Percentiles rank a stretch among this genome's conserved stretches.
These are phyloP conservation scores for Dolichotis patagonum DNA, from an alignment of 2,113 vertebrate genomes.

Conservation along the genomic window DNA sequence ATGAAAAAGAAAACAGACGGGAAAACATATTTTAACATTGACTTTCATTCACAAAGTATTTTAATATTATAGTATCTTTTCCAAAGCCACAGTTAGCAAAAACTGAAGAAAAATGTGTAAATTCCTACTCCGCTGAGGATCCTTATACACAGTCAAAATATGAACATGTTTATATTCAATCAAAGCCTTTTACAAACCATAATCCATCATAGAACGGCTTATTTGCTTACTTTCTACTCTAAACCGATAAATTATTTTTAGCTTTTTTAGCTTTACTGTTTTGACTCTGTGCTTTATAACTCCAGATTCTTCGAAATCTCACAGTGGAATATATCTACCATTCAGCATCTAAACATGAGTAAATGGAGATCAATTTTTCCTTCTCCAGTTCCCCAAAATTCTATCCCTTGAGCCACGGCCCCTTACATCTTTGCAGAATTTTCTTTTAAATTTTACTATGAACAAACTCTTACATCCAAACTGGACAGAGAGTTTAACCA, in stretches of 20 bases:
- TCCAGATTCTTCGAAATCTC: slow-evolving; percentile 31
- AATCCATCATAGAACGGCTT: slow-evolving; percentile 29
- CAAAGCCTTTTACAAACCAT: slow-evolving; percentile 58
- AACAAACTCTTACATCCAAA: slow-evolving; percentile 2
- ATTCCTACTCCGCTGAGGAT: slow-evolving; percentile 47
- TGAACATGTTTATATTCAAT: slow-evolving; percentile 66
- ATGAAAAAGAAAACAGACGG: slow-evolving; percentile 50
- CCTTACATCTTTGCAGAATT: background rate
- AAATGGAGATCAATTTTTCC: background rate
- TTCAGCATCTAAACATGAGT: background rate
- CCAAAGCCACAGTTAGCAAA: slow-evolving; percentile 57
- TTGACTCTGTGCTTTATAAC: background rate
- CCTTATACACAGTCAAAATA: slow-evolving; percentile 44
- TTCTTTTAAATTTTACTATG: slow-evolving; percentile 44
- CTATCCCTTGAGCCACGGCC: background rate
- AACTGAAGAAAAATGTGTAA: slow-evolving; percentile 45
- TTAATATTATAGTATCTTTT: slow-evolving; percentile 69
- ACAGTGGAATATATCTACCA: background rate
- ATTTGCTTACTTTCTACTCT: slow-evolving; percentile 46
- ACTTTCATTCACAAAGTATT: slow-evolving; percentile 61
- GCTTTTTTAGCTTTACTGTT: background rate
- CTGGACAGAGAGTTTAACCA: background rate
- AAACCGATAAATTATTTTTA: background rate
- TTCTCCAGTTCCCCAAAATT: background rate
- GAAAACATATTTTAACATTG: slow-evolving; percentile 54